Conservation (phyloP, 2,888 invertebrate species). For the Synanthedon andrenaeformis region DNA sequence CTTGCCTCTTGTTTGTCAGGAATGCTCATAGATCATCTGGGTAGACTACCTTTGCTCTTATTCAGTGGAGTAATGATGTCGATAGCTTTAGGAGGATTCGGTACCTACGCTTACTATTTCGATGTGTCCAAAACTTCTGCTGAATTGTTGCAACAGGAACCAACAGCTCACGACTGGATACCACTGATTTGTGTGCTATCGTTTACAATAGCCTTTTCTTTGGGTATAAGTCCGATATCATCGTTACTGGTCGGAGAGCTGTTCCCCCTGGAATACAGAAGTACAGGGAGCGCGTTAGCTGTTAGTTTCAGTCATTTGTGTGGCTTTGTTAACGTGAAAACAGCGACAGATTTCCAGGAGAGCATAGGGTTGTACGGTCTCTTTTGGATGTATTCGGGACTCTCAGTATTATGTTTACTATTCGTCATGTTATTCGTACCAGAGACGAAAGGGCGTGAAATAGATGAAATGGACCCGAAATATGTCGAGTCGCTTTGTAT, state of each 20-base stretch:
- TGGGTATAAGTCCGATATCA: slow-evolving; percentile 82
- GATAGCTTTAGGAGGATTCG: slow-evolving; percentile 84
- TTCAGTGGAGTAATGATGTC: slow-evolving; percentile 89
- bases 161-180: slow-evolving; percentile 80
- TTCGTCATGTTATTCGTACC: slow-evolving; percentile 89
- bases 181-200: slow-evolving; percentile 85
- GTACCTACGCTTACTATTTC: slow-evolving; percentile 86
- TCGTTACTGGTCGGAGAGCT: slow-evolving; percentile 79
- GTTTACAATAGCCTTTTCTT: slow-evolving; percentile 85
- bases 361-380: slow-evolving; percentile 82
- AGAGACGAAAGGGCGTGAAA: slow-evolving; percentile 89
- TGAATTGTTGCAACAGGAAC: slow-evolving; percentile 35
- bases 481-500: slow-evolving; percentile 70
- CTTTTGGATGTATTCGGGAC: slow-evolving; percentile 88
- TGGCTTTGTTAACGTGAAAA: slow-evolving; percentile 86
- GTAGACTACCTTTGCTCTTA: slow-evolving; percentile 83
- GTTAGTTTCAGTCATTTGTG: slow-evolving; percentile 88
- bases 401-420: slow-evolving; percentile 82
- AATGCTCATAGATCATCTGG: slow-evolving; percentile 86
- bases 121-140: slow-evolving; percentile 61
- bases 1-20: slow-evolving; percentile 85
- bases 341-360: slow-evolving; percentile 82
- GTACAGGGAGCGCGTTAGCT: slow-evolving; percentile 77
- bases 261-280: slow-evolving; percentile 78
- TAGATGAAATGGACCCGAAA: slow-evolving; percentile 88